Evolutionary conservation across 2,797 vertebrate species (phyloP).

Genomic region (Enteromius argenteus): DNA sequence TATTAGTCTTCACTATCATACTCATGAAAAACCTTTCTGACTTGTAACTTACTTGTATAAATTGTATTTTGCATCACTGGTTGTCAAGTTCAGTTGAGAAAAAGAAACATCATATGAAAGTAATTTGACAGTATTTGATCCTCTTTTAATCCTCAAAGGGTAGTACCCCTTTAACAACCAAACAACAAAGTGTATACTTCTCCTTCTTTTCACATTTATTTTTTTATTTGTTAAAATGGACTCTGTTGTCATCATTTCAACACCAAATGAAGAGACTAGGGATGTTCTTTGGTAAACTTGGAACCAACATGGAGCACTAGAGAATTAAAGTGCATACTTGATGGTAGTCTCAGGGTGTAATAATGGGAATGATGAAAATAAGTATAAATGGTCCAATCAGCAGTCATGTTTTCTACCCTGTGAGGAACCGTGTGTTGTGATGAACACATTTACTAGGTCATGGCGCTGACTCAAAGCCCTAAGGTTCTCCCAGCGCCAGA

Average conservation of each 20-base stretch:
- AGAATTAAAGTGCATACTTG: background rate
- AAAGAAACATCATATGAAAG: background rate
- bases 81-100: background rate
- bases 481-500: constrained; percentile 48
- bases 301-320: background rate
- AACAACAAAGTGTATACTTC: background rate
- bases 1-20: background rate
- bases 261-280: background rate
- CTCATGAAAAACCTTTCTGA: background rate
- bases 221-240: background rate
- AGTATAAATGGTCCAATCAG: constrained; percentile 5
- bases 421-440: constrained; percentile 23
- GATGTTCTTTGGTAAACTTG: background rate
- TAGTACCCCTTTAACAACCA: background rate
- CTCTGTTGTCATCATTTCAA: background rate
- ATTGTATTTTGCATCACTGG: background rate
- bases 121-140: background rate
- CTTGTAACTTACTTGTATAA: background rate
- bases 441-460: constrained; percentile 53
- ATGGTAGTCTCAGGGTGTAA: background rate
- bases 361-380: background rate
- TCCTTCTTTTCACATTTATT: background rate
- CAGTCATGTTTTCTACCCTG: constrained; percentile 16
- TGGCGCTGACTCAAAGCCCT: constrained; percentile 48
- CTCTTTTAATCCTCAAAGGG: background rate